Evolutionary conservation across 2,888 invertebrate genomes (phyloP).

Genomic region (Lasioglossum morio): DNA sequence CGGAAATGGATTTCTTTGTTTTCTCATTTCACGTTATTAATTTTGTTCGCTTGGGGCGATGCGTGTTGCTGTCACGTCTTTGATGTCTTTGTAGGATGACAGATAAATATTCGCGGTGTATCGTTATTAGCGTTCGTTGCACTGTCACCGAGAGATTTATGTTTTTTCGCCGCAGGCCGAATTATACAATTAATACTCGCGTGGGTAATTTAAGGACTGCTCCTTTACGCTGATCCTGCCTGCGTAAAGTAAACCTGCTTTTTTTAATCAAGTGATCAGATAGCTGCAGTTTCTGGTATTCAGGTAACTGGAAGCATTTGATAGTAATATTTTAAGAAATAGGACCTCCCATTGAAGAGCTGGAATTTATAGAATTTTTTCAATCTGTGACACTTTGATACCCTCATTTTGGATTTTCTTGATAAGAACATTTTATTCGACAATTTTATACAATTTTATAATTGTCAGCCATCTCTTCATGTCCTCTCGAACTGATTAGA

Average conservation of each 20-base stretch:
- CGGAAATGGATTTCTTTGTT: constrained; percentile 30
- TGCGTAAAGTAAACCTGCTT: no score
- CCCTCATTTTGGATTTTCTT: neutral
- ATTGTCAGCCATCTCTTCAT: neutral
- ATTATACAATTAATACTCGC: constrained; percentile 1
- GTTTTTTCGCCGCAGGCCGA: neutral
- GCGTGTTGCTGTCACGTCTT: neutral
- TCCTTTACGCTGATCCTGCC: neutral
- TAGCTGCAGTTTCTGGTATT: neutral
- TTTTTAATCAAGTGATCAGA: no score
- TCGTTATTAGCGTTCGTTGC: neutral
- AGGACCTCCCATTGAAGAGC: neutral
- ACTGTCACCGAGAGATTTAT: neutral
- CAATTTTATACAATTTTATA: neutral
- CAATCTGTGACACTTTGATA: neutral
- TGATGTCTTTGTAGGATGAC: neutral
- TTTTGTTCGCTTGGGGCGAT: neutral
- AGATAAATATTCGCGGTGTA: neutral
- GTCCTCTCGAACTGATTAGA: no score
- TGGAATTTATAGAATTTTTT: neutral
- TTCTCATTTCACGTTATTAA: constrained; percentile 12
- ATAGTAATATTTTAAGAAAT: neutral
- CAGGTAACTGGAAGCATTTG: neutral
- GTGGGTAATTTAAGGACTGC: neutral
- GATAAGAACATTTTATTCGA: neutral